Conservation (phyloP, 2,888 invertebrate genomes). For the Priapulus caudatus region DNA sequence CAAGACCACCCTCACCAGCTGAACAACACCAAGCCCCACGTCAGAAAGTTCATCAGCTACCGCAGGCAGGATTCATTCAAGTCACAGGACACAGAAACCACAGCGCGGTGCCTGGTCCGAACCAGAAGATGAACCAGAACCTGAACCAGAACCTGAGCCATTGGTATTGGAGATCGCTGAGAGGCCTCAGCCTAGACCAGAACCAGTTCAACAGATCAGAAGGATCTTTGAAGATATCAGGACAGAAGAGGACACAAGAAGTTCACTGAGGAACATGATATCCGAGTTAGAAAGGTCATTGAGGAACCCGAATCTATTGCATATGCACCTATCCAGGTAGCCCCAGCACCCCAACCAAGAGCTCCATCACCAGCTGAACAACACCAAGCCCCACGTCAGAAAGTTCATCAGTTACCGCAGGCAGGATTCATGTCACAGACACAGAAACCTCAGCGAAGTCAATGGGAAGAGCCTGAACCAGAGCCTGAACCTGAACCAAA, state of each 20-base stretch:
- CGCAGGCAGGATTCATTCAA: not conserved
- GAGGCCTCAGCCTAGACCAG: not conserved
- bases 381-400: not conserved
- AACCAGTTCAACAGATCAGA: not conserved
- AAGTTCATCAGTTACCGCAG: not conserved
- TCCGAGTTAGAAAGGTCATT: not conserved
- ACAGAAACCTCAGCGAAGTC: not conserved
- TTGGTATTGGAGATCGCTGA: not conserved
- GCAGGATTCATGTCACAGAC: not conserved
- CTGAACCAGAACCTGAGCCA: too few species aligned
- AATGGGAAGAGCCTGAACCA: not conserved
- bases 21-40: not conserved
- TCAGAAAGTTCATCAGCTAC: not conserved
- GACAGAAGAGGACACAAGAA: not conserved
- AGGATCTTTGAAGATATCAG: not conserved
- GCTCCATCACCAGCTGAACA: too few species aligned
- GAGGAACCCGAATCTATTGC: not conserved
- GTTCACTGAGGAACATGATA: constrained; percentile 1
- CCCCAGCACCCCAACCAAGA: too few species aligned
- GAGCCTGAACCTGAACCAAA: too few species aligned
- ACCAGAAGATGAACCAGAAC: constrained; percentile 1
- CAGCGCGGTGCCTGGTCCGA: not conserved
- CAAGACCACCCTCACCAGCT: not conserved
- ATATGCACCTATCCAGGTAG: not conserved
- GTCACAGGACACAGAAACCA: too few species aligned